Evolutionary conservation across 2,888 invertebrate species (phyloP).

Genomic region (Orchestes rusci): DNA sequence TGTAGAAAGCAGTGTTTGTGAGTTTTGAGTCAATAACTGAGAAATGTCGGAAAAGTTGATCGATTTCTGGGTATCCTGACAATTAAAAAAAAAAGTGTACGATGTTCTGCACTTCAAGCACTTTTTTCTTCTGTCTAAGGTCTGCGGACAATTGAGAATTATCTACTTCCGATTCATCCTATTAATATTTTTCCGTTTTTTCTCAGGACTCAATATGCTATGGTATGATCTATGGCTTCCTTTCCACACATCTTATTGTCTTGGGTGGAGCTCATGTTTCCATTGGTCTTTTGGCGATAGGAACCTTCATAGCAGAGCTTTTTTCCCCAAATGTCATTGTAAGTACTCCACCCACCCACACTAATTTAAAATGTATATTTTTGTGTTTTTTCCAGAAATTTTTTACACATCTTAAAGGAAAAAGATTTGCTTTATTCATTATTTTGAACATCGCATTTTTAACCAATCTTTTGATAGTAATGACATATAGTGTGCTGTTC

Average conservation of each 20-base stretch:
- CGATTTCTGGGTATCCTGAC: too few species aligned
- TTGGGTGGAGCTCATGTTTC: slow-evolving; percentile 27
- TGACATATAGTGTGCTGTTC: slow-evolving; percentile 26
- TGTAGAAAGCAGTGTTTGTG: too few species aligned
- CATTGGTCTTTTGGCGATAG: slow-evolving; percentile 24
- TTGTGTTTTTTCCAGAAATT: slow-evolving; percentile 25
- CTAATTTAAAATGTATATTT: not conserved
- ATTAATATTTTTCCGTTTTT: slow-evolving; percentile 11
- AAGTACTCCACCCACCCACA: slow-evolving; percentile 9
- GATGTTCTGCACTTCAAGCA: too few species aligned
- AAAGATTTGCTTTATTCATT: slow-evolving; percentile 23
- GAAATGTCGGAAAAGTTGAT: too few species aligned
- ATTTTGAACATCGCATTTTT: slow-evolving; percentile 25
- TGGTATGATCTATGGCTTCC: slow-evolving; percentile 29
- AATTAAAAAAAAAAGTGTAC: too few species aligned
- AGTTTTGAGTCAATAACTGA: too few species aligned
- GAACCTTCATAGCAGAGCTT: slow-evolving; percentile 23
- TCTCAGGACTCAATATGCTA: slow-evolving; percentile 28
- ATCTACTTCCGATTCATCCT: not conserved
- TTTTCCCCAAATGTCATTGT: slow-evolving; percentile 26
- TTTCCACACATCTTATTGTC: slow-evolving; percentile 26
- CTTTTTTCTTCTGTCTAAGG: too few species aligned
- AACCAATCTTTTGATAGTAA: slow-evolving; percentile 24
- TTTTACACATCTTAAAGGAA: slow-evolving; percentile 23
- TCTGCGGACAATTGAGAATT: too few species aligned